Percentiles rank a stretch among this genome's conserved stretches.
These are phyloP conservation scores for Polydesmus complanatus DNA, from an alignment of 2,888 invertebrate genomes.

Conservation along the genomic window DNA sequence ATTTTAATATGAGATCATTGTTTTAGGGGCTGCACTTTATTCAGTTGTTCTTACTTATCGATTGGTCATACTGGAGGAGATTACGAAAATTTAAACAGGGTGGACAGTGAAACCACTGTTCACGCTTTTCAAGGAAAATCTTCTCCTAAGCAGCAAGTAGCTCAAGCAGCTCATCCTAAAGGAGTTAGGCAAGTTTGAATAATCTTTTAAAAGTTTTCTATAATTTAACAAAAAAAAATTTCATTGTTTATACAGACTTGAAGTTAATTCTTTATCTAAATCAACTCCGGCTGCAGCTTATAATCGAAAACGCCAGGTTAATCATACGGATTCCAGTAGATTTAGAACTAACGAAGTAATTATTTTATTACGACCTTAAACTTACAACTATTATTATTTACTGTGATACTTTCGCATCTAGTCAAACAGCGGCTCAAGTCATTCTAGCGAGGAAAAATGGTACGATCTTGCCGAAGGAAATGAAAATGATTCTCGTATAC, in stretches of 20 bases:
- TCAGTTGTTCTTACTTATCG: constrained; percentile 48
- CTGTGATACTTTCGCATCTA: too few relatives aligned
- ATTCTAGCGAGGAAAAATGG: constrained; percentile 50
- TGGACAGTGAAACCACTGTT: constrained; percentile 24
- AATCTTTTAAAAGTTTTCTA: not conserved
- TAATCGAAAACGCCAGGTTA: constrained; percentile 40
- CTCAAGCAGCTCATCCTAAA: constrained; percentile 9
- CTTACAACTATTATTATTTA: not conserved
- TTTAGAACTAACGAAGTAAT: constrained; percentile 11
- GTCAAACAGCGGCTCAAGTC: constrained; percentile 28
- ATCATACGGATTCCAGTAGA: constrained; percentile 37
- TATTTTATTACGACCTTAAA: too few relatives aligned
- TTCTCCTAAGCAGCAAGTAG: constrained; percentile 28
- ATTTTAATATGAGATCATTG: not conserved
- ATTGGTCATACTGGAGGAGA: constrained; percentile 45
- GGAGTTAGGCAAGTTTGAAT: not conserved
- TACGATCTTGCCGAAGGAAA: constrained; percentile 31
- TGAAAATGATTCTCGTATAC: constrained; percentile 21
- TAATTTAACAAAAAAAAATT: not conserved
- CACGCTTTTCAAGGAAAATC: constrained; percentile 17
- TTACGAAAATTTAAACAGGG: constrained; percentile 51
- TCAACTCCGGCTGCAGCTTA: constrained; percentile 72
- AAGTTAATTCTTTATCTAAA: constrained; percentile 58
- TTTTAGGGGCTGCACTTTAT: constrained; percentile 45
- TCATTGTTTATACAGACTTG: constrained; percentile 37